phyloP scores from a whole-genome alignment of 2,113 vertebrate genomes.

The Triplophysa tibetana region DNA sequence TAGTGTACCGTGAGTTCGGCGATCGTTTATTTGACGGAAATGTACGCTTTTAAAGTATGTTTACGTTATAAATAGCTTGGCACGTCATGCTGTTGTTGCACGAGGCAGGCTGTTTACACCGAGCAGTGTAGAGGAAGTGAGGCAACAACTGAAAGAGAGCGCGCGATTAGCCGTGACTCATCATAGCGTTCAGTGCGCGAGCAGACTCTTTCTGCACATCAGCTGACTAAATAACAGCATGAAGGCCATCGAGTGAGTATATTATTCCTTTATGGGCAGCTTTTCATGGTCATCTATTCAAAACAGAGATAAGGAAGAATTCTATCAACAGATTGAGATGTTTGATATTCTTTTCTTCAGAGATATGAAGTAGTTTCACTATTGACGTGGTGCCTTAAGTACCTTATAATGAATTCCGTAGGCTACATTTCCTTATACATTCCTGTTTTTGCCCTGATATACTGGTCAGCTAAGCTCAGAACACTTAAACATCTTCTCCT shows the following conservation, averaged over 20 bases:
- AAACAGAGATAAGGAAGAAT: conserved; percentile 13
- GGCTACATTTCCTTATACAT: too few species aligned
- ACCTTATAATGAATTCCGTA: too few species aligned
- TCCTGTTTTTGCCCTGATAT: too few species aligned
- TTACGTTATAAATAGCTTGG: background rate
- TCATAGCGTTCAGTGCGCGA: background rate
- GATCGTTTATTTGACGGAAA: background rate
- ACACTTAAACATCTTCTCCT: too few species aligned
- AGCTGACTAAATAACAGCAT: background rate
- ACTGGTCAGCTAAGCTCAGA: too few species aligned
- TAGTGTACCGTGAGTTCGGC: background rate
- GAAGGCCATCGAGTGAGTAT: conserved; percentile 1
- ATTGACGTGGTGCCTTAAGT: background rate
- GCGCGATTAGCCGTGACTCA: conserved; percentile 44
- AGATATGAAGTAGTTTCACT: background rate
- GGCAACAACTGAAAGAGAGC: conserved; percentile 36
- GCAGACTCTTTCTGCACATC: background rate
- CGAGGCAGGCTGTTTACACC: conserved; percentile 16
- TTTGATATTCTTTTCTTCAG: background rate
- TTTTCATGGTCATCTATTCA: background rate
- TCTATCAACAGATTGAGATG: background rate
- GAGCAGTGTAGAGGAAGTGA: conserved; percentile 36
- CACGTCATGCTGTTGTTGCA: background rate
- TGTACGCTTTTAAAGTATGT: background rate
- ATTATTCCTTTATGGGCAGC: background rate